Conservation (phyloP, 2,113 vertebrate genomes). For the Lethenteron camtschaticum region DNA sequence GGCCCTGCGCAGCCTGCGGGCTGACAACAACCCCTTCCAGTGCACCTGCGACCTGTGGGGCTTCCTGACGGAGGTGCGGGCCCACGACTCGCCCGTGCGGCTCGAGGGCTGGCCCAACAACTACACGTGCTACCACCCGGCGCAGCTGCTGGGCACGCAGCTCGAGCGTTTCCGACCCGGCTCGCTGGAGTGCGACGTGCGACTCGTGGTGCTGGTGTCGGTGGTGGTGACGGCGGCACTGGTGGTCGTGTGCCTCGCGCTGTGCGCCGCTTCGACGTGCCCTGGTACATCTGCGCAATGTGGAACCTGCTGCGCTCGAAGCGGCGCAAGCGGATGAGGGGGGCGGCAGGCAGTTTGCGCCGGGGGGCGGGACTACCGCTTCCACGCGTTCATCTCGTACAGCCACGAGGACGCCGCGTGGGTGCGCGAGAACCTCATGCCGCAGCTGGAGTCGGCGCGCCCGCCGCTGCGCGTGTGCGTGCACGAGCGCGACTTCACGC, state of each 20-base stretch:
- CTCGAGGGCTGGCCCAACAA: constrained; percentile 37
- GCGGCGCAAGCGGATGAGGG: constrained; percentile 18
- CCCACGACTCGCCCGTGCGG: constrained; percentile 12
- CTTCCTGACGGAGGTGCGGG: constrained; percentile 28
- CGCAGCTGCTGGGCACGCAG: constrained; percentile 22
- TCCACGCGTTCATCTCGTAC: constrained; percentile 55
- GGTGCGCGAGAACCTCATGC: constrained; percentile 35
- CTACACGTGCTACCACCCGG: constrained; percentile 43
- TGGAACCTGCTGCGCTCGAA: constrained; percentile 29
- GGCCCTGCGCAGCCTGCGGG: constrained; percentile 18
- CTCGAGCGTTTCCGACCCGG: constrained; percentile 25
- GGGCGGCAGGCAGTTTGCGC: constrained; percentile 12
- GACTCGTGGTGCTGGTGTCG: constrained; percentile 27
- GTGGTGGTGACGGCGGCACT: constrained; percentile 23
- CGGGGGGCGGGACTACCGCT: constrained; percentile 13
- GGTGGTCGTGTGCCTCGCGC: constrained; percentile 13
- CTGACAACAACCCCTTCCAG: constrained; percentile 51
- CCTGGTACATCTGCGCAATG: constrained; percentile 39
- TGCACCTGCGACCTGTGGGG: constrained; percentile 42
- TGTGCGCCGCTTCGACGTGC: constrained; percentile 38
- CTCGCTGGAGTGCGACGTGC: constrained; percentile 27
- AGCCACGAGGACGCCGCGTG: constrained; percentile 38
- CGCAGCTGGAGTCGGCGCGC: constrained; percentile 24
- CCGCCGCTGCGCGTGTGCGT: constrained; percentile 42
- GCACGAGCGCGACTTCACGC: constrained; percentile 50